Evolutionary conservation across 2,113 vertebrate genomes (phyloP).

Genomic region (Alaudala cheleensis): DNA sequence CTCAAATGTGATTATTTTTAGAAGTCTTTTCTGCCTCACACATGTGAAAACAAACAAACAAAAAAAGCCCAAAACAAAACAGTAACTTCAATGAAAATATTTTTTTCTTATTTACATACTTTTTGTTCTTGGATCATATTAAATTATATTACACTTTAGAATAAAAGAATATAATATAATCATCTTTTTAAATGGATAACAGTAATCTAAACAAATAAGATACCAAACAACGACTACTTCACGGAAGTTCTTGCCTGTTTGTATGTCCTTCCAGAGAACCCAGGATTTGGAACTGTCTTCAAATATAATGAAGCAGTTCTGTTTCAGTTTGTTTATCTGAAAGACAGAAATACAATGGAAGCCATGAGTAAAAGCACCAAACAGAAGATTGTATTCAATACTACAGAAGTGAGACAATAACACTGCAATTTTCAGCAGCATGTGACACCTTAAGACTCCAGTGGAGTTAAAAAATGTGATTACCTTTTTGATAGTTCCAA

Average conservation of each 20-base stretch:
- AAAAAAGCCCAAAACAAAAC: not conserved
- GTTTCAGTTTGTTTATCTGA: constrained; percentile 94
- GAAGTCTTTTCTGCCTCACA: not conserved
- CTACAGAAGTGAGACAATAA: not conserved
- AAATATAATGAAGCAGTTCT: constrained; percentile 97
- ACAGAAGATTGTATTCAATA: not conserved
- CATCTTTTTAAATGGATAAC: not conserved
- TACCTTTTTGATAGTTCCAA: constrained; percentile 98
- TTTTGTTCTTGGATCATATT: not conserved
- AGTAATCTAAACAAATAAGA: not conserved
- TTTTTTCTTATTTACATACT: not conserved
- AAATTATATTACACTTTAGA: not conserved
- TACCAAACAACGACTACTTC: constrained; percentile 6
- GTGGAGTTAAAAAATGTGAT: not conserved
- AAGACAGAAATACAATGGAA: constrained; percentile 32
- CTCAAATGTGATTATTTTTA: not conserved
- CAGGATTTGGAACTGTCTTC: constrained; percentile 98
- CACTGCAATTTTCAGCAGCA: not conserved
- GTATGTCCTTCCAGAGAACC: constrained; percentile 99
- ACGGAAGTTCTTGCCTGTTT: constrained; percentile 85
- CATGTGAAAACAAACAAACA: not conserved
- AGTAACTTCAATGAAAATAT: not conserved
- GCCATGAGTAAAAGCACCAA: constrained; percentile 28
- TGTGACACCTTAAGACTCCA: not conserved
- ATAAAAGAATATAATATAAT: not conserved